phyloP scores from a whole-genome alignment of 1,140 invertebrate genomes.

The Leguminivora glycinivorella region DNA sequence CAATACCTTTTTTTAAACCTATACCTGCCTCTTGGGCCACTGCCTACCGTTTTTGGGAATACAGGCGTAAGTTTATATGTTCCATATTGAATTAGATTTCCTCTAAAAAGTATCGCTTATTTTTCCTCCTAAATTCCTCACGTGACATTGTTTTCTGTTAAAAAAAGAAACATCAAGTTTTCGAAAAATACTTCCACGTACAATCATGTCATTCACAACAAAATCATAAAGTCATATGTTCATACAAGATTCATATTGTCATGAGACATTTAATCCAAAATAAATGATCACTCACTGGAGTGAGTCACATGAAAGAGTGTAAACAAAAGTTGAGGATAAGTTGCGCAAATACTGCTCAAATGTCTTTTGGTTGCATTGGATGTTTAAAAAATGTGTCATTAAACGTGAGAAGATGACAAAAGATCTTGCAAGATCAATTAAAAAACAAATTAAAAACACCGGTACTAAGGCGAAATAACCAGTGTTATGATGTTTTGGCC shows the following conservation, averaged over 20 bases:
- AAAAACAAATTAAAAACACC: no score
- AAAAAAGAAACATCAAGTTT: neutral
- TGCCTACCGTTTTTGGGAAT: no score
- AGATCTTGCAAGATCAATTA: no score
- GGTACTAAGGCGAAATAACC: no score
- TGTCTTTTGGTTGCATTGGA: neutral
- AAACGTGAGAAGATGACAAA: neutral
- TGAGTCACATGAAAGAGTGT: neutral
- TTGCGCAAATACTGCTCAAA: neutral
- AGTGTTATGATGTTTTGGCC: no score
- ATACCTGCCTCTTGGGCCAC: no score
- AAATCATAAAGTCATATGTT: neutral
- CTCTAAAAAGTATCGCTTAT: neutral
- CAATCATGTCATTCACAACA: neutral
- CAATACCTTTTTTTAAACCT: no score
- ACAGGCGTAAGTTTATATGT: no score
- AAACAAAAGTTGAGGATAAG: constrained; percentile 1
- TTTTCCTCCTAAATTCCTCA: neutral
- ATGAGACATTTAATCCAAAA: neutral
- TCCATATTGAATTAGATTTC: no score
- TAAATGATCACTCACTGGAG: neutral
- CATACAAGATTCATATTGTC: neutral
- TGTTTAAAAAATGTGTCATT: neutral
- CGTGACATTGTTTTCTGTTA: neutral
- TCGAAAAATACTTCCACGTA: neutral